A percentile compares a stretch with the other conserved stretches of the same genome.
Evolutionary conservation across 1,140 invertebrate genomes (phyloP).

Genomic region (Drosophila neocordata): DNA sequence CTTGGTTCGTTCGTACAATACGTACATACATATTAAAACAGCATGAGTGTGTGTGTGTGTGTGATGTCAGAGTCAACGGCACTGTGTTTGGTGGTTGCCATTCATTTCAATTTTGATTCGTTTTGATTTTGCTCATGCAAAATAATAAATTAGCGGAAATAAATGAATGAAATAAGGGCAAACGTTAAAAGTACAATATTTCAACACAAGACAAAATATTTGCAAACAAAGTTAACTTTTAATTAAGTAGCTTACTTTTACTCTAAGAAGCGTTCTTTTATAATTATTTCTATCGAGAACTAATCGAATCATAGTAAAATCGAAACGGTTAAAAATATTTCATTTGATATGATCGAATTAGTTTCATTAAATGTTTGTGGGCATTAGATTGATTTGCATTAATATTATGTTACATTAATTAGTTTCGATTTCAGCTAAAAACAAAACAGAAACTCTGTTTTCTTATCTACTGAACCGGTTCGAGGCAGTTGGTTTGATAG

Average conservation of each 20-base stretch:
- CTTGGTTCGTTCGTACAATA: not conserved
- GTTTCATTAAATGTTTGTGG: not conserved
- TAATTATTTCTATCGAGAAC: too few species aligned
- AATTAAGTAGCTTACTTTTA: too few species aligned
- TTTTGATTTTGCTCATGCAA: conserved; percentile 19
- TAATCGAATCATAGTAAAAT: too few species aligned
- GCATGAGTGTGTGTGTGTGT: conserved; percentile 2
- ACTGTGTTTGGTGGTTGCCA: not conserved
- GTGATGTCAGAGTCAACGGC: conserved; percentile 7
- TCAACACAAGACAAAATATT: too few species aligned
- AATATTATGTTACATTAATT: conserved; percentile 5
- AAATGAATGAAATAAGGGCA: not conserved
- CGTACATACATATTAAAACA: not conserved
- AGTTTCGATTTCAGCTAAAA: conserved; percentile 18
- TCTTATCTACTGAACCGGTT: conserved; percentile 39
- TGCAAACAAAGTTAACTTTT: too few species aligned
- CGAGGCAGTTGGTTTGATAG: conserved; percentile 23
- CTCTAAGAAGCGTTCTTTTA: too few species aligned
- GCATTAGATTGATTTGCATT: not conserved
- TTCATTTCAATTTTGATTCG: conserved; percentile 21
- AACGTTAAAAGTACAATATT: not conserved
- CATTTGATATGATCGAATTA: not conserved
- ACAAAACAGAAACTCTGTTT: conserved; percentile 12
- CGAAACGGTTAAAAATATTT: too few species aligned
- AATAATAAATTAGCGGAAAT: conserved; percentile 23